Conservation (phyloP, 1,140 invertebrate genomes). For the Bombyx mori region DNA sequence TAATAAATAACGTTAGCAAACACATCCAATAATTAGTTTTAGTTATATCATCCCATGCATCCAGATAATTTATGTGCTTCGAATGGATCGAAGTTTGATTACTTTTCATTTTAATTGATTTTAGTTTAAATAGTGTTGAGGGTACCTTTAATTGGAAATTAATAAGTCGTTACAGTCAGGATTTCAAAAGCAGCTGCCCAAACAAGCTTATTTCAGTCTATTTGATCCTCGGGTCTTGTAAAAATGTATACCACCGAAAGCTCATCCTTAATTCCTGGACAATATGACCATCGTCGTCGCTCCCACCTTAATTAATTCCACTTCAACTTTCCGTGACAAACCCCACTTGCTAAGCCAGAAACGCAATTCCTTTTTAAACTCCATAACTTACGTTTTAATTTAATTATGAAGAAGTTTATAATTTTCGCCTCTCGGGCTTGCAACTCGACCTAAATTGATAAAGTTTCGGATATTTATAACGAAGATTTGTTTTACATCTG, state of each 20-base stretch:
- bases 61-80: too few species aligned
- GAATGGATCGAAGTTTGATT: too few species aligned
- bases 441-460: constrained; percentile 46
- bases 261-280: neutral
- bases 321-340: constrained; percentile 39
- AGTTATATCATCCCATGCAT: too few species aligned
- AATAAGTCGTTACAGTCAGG: too few species aligned
- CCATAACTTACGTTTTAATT: constrained; percentile 62
- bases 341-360: constrained; percentile 34
- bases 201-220: too few species aligned
- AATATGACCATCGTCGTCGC: constrained; percentile 8
- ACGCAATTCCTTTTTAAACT: constrained; percentile 57
- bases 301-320: constrained; percentile 48
- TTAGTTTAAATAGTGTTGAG: neutral
- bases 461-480: constrained; percentile 62
- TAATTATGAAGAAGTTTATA: constrained; percentile 57
- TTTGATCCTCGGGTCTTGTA: too few species aligned
- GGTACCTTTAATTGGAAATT: neutral
- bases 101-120: neutral
- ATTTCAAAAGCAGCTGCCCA: too few species aligned
- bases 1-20: too few species aligned
- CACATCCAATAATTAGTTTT: too few species aligned
- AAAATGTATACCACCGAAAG: too few species aligned
- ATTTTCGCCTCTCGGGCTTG: constrained; percentile 42
- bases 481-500: constrained; percentile 32